A percentile compares a stretch with the other conserved stretches of the same genome.
Conservation (phyloP, 2,113 vertebrate species). For the Caloenas nicobarica region DNA sequence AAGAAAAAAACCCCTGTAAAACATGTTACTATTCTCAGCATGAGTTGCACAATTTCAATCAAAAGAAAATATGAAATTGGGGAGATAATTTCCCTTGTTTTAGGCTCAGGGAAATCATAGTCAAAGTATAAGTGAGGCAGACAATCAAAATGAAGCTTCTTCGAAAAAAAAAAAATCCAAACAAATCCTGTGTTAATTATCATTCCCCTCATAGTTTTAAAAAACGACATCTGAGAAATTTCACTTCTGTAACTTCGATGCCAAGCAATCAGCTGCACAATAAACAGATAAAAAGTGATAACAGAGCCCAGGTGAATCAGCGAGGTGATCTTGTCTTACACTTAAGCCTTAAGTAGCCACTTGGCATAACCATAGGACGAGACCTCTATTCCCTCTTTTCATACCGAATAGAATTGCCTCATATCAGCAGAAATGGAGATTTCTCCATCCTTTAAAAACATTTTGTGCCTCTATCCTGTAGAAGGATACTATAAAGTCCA, state of each 20-base stretch:
- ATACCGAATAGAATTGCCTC: not conserved
- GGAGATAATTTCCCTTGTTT: not conserved
- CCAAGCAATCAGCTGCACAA: not conserved
- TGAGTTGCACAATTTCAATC: not conserved
- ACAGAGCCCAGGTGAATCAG: not conserved
- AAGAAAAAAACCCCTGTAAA: not conserved
- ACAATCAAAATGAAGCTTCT: not conserved
- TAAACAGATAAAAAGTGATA: not conserved
- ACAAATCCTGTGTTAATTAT: not conserved
- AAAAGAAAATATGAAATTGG: constrained; percentile 4
- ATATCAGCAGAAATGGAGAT: not conserved
- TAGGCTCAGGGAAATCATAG: not conserved
- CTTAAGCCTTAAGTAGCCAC: not conserved
- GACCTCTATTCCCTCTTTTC: not conserved
- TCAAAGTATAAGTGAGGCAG: not conserved
- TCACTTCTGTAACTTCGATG: not conserved
- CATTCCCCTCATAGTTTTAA: not conserved
- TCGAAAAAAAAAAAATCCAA: not conserved
- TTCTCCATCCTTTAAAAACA: not conserved
- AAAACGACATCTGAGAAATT: not conserved
- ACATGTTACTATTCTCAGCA: not conserved
- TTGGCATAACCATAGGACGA: not conserved
- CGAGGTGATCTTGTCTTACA: not conserved
- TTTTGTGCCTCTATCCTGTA: accelerated
- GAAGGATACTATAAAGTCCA: not conserved